Evolutionary conservation across 2,888 invertebrate species (phyloP), one percentile per base, ranked within the genome.

Genomic region (Volucella inflata): DNA sequence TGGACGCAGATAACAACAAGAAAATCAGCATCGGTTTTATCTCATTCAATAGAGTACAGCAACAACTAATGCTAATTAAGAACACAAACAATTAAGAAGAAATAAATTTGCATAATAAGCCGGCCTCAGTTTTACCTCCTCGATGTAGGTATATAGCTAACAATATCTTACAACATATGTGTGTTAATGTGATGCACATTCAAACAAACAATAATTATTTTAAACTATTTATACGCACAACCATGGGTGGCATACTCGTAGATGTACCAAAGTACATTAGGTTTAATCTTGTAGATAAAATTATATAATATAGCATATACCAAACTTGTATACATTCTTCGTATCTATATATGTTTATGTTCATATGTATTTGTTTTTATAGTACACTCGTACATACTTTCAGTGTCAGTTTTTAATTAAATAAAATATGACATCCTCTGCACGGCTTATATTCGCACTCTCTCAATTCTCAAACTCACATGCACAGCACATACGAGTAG

Each of bases 81-180:
- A 87, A 79, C 85, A 76, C 82, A 87, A 87, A 87, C 87, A 87
- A 87, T 87, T 76, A 87, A 87, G 85, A 79, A 85, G 76, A 82
- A 87, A 85, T 87, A 85, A 87, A 85, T 87, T 82, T 87, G 68
- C 84, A 87, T 87, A 77, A 87, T 76, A 76, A 65, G 78, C 46
- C 62, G 21, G 42, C 70, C 38, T 76, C n/a, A 53, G 51, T n/a
- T 55, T 21, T 67, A 53, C 67, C 78, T 65, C 84, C 84, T 70
- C 30, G n/a, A 16, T 57, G 9, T 57, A 42, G 4, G n/a, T 40
- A 14, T 40, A 16, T 59, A 59, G n/a, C 4, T 14, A 48, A n/a
- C n/a, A 2, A 12, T 70, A 62, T 17, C 38, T 65, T 14, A 12
- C 30, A 16, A 9, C 14, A 17, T 48, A 30, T 14, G 10, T 38